These are phyloP conservation scores for Microcaecilia unicolor DNA, from an alignment of 2,797 vertebrate genomes.

Conservation along the genomic window DNA sequence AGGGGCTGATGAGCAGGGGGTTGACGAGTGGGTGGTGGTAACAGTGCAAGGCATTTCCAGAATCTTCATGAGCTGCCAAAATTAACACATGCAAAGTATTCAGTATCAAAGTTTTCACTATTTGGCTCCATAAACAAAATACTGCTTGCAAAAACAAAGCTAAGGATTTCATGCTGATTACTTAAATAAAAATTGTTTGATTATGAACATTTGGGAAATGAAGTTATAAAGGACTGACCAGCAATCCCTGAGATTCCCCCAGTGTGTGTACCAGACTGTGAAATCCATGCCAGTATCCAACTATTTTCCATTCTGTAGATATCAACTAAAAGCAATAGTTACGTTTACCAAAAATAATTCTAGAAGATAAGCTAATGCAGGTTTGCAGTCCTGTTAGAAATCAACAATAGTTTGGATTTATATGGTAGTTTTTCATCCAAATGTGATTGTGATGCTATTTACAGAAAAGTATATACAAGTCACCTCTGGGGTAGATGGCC, in stretches of 20 bases:
- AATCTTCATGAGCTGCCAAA: constrained; percentile 81
- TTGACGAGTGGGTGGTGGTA: constrained; percentile 60
- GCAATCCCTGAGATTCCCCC: constrained; percentile 60
- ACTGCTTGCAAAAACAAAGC: constrained; percentile 81
- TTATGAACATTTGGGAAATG: constrained; percentile 88
- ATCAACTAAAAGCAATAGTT: no score
- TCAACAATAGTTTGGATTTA: no score
- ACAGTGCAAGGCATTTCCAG: constrained; percentile 78
- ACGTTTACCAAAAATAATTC: no score
- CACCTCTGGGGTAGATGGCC: no score
- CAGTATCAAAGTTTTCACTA: constrained; percentile 90
- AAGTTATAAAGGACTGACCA: constrained; percentile 64
- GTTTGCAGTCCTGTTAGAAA: no score
- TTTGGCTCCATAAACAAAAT: constrained; percentile 91
- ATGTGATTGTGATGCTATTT: no score
- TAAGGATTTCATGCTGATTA: constrained; percentile 81
- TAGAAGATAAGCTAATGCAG: no score
- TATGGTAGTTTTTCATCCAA: no score
- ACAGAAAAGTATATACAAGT: no score
- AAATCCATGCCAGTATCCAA: constrained; percentile 46
- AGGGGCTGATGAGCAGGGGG: constrained; percentile 59
- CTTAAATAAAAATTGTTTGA: constrained; percentile 91
- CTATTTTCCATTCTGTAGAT: no score
- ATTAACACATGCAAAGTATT: constrained; percentile 90
- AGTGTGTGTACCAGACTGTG: constrained; percentile 54